Conservation (phyloP, 1,140 invertebrate species). For the Drosophila watanabei region DNA sequence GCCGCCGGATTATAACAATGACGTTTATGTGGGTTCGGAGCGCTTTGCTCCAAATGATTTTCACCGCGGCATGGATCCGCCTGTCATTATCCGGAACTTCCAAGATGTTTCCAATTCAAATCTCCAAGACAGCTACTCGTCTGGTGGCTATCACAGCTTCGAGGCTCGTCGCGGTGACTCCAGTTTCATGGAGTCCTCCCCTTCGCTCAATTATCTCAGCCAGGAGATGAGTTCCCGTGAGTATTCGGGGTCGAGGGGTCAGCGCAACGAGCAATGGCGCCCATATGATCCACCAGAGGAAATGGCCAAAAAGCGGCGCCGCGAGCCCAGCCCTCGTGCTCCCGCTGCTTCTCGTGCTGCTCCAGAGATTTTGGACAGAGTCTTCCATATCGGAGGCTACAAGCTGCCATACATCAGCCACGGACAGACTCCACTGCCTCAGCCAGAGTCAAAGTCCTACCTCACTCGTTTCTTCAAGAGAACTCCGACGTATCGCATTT, state of each 20-base stretch:
- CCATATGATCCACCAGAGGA: neutral
- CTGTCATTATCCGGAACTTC: neutral
- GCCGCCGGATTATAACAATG: neutral
- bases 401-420: conserved; percentile 14
- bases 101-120: neutral
- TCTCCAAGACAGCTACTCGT: neutral
- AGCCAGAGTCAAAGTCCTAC: conserved; percentile 20
- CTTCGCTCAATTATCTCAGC: neutral
- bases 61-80: neutral
- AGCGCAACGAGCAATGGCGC: neutral
- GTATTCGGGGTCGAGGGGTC: neutral
- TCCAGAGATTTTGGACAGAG: neutral
- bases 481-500: conserved; percentile 8
- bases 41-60: neutral
- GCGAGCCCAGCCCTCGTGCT: neutral
- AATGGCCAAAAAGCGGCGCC: neutral
- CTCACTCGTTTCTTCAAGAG: conserved; percentile 23
- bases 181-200: neutral
- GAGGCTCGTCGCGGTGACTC: neutral
- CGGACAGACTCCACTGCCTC: neutral
- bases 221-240: neutral
- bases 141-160: neutral
- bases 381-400: conserved; percentile 32
- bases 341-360: neutral
- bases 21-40: neutral